A percentile compares a stretch with the other conserved stretches of the same genome.
Evolutionary conservation across 1,140 invertebrate genomes (phyloP).

Genomic region (Heliconius hermathena): DNA sequence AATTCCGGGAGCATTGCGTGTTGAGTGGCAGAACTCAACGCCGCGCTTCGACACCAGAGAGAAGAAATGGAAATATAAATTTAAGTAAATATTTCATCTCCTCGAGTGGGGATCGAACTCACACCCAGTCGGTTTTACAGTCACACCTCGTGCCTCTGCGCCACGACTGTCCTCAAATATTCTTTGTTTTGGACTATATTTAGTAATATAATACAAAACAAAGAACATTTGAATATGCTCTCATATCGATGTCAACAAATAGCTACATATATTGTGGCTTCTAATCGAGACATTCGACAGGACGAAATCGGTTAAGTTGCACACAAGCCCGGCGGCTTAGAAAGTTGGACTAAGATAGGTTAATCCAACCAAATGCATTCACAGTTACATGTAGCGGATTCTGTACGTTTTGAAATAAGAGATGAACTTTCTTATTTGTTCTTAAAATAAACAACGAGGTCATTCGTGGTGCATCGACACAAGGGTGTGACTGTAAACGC

Average conservation of each 20-base stretch:
- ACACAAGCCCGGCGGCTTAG: constrained; percentile 8
- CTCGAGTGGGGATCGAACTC: no score
- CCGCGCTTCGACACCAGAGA: no score
- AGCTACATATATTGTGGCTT: background rate
- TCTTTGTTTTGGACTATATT: no score
- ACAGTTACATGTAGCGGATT: background rate
- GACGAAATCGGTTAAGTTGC: background rate
- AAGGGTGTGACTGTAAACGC: no score
- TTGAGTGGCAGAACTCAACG: no score
- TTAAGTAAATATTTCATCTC: no score
- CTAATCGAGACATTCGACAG: constrained; percentile 17
- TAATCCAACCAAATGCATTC: constrained; percentile 14
- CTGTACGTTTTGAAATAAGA: background rate
- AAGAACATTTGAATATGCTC: background rate
- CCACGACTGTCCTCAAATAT: no score
- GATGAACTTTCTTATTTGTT: background rate
- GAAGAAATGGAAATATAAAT: no score
- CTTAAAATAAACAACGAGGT: background rate
- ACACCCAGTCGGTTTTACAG: no score
- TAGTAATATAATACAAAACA: background rate
- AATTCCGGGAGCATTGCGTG: no score
- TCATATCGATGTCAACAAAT: background rate
- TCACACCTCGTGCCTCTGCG: no score
- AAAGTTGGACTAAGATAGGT: constrained; percentile 10
- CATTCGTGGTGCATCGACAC: no score